Evolutionary conservation across 2,888 invertebrate genomes (phyloP), one percentile per base, ranked within the genome.

Genomic region (Amitus sp.): DNA sequence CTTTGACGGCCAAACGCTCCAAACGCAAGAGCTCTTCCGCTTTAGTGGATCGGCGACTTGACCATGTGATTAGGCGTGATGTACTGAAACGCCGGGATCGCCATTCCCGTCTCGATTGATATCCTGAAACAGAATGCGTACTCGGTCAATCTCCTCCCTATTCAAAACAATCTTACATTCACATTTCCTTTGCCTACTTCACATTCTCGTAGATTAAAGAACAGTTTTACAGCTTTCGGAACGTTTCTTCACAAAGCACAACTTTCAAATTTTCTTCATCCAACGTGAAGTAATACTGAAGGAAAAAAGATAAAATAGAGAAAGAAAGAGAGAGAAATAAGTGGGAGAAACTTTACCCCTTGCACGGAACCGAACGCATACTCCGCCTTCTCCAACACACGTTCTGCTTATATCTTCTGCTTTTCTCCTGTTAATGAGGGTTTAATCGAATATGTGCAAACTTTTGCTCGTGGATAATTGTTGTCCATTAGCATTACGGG

Each of bases 41-140:
- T 74, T 73, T 92, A 94, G 87, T 94, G 94, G 83, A 94, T 94
- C 80, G 94, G 93, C 73, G 94, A 92, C 86, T 94, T 94, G 79
- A 94, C 93, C 83, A 94, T 94, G 86, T 94, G 93, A 85, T 94
- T 94, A 72, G 94, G 94, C 73, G 94, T 90, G 85, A 95, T 92
- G 87, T 94, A 94, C 84, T 94, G 94, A 86, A 94, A 94, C 73
- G 94, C 93, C 65, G 93, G 92, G 86, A 94, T 90, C 77, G 94
- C 93, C 85, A 95, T 87, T 73, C 95, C 93, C 55, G 95, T 95
- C 87, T 95, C 95, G 93, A 95, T 93, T 62, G 94, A 93, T 92
- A 95, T 94, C 89, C 95, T 95, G 89, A 64, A 89, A 88, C 83
- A 77, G 73, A 80, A 80, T 56, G 15, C 28, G 40, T 20, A 18